Evolutionary conservation across 2,797 vertebrate genomes (phyloP).

Genomic region (Pteronotus mesoamericanus): DNA sequence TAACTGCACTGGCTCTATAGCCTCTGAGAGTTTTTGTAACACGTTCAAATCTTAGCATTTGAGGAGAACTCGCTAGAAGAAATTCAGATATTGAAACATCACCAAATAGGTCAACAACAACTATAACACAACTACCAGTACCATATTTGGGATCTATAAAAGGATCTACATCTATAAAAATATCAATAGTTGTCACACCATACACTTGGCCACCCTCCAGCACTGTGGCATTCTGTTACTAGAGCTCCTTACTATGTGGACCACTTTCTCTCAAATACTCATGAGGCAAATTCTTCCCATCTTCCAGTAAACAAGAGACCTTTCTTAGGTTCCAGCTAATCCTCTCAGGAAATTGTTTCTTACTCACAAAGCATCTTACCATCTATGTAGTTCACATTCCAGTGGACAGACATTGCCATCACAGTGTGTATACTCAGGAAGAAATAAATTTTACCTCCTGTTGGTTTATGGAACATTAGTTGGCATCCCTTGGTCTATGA

Average conservation of each 20-base stretch:
- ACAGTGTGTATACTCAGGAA: not conserved
- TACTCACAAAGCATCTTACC: not conserved
- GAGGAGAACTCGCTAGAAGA: not conserved
- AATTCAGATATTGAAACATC: conserved; percentile 12
- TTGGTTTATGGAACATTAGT: not conserved
- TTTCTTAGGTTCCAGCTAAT: not conserved
- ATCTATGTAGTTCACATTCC: not conserved
- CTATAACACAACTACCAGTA: not conserved
- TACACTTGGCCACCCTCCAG: not conserved
- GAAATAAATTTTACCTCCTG: not conserved
- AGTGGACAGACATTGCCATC: not conserved
- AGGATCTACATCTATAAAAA: conserved; percentile 42
- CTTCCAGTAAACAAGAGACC: not conserved
- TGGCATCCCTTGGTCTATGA: not conserved
- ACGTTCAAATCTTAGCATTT: conserved; percentile 4
- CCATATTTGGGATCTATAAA: conserved; percentile 34
- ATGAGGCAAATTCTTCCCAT: not conserved
- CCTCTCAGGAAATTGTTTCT: not conserved
- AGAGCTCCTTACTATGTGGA: not conserved
- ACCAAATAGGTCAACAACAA: conserved; percentile 8
- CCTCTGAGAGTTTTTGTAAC: not conserved
- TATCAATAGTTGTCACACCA: not conserved
- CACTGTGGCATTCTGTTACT: not conserved
- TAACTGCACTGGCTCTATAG: not conserved
- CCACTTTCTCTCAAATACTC: not conserved